Evolutionary conservation across 2,113 vertebrate species (phyloP), one percentile per base, ranked within the genome.

Genomic region (Caranx melampygus): DNA sequence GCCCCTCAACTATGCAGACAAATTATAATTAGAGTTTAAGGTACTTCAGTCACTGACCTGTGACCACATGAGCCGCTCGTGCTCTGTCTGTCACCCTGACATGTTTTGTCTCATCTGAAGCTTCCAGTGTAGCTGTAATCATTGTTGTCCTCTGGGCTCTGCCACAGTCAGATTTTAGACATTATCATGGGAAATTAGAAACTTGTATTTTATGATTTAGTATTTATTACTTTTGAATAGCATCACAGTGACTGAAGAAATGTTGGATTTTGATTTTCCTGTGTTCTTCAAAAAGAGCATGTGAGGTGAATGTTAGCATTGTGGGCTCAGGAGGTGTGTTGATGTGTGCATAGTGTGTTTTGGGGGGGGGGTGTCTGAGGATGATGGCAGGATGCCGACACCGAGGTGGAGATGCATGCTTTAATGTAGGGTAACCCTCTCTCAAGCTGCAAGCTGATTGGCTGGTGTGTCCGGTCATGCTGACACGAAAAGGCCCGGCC

Each of bases 401-500:
- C 8, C 18, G 40, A 52, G 5, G 12, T 16, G 11, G 58, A 31
- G 58, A 78, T 61, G 18, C 52, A 74, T 61, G 21, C 44, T 51
- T 12, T 62, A 3, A 54, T 52, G 65, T 6, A 31, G 55, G 45
- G 57, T 14, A 34, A 35, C 21, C 35, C n/a, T 66, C 40, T 57
- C 10, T 42, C 40, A 20, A 42, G 73, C 69, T 61, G 51, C 35
- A 1, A 26, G 69, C 35, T 73, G 58, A 75, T 79, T 79, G 66
- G 61, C 16, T 47, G 47, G 31, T 2, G 11, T 20, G 20, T 34
- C 54, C 18, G 31, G 26, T 31, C 67, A 21, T 37, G 65, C 35
- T 78, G 64, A 72, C 84, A 79, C 9, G 14, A 21, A 79, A 75
- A 58, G 42, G 72, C 45, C 58, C 82, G 79, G 52, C 79, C 82